A percentile compares a stretch with the other conserved stretches of the same genome.
Conservation (phyloP, 2,888 invertebrate genomes). For the Heliothis peltigera region DNA sequence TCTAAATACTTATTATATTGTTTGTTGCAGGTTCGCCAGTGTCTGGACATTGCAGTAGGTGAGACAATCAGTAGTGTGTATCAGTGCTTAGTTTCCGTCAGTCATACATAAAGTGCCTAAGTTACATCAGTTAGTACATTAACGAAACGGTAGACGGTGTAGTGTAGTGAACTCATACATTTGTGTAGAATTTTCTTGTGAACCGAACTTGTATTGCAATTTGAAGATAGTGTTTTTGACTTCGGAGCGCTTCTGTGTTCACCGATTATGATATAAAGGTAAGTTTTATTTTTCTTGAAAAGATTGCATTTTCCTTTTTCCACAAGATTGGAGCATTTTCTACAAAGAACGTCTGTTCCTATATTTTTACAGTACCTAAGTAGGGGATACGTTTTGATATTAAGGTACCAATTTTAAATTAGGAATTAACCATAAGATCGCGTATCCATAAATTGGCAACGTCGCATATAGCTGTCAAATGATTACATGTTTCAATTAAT, state of each 20-base stretch:
- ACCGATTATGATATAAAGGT: constrained; percentile 84
- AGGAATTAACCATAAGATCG: too few species aligned
- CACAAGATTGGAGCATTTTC: constrained; percentile 14
- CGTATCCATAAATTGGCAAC: too few species aligned
- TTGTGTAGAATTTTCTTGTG: constrained; percentile 62
- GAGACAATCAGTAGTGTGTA: constrained; percentile 37
- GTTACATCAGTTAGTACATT: constrained; percentile 47
- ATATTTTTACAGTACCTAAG: too few species aligned
- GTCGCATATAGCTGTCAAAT: too few species aligned
- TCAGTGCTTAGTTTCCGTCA: constrained; percentile 47
- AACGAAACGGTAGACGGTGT: constrained; percentile 42
- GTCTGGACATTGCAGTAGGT: constrained; percentile 27
- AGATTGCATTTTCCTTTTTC: constrained; percentile 21
- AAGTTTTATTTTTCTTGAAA: constrained; percentile 58
- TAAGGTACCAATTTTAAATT: too few species aligned
- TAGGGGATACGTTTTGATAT: constrained; percentile 13
- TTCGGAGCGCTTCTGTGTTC: constrained; percentile 69
- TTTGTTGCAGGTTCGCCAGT: constrained; percentile 60
- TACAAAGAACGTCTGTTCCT: constrained; percentile 22
- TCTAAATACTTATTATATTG: constrained; percentile 12
- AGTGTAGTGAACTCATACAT: constrained; percentile 62
- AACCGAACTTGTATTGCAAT: constrained; percentile 60
- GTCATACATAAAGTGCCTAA: constrained; percentile 61
- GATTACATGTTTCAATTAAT: too few species aligned
- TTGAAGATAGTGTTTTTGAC: constrained; percentile 69